These are phyloP conservation scores for Monochamus alternatus DNA, from an alignment of 2,888 invertebrate genomes.

Conservation along the genomic window DNA sequence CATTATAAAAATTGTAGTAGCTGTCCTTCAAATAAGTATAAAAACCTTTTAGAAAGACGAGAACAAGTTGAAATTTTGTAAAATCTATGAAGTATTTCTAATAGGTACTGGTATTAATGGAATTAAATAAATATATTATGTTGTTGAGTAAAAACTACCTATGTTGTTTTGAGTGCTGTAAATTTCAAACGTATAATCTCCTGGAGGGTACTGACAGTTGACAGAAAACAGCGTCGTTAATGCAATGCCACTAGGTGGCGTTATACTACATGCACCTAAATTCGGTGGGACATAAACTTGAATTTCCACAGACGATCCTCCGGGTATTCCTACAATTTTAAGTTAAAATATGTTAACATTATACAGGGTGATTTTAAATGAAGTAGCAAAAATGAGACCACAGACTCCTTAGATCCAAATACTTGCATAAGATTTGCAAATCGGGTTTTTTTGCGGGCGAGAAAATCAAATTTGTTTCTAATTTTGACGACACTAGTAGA, in stretches of 20 bases:
- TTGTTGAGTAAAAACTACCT: conserved; percentile 14
- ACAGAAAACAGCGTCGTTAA: conserved; percentile 40
- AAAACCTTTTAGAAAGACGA: no score
- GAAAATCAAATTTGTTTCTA: no score
- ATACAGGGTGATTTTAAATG: no score
- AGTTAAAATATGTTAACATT: no score
- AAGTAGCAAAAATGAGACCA: no score
- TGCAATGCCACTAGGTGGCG: conserved; percentile 38
- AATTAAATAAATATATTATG: no score
- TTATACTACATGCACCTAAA: conserved; percentile 32
- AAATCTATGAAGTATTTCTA: background rate
- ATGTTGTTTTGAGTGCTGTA: conserved; percentile 33
- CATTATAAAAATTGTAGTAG: background rate
- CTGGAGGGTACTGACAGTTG: conserved; percentile 32
- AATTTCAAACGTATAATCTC: conserved; percentile 41
- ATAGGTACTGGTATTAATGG: background rate
- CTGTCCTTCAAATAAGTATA: no score
- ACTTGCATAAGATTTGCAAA: no score
- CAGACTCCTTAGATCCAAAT: no score
- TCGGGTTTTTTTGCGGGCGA: no score
- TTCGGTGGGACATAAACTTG: conserved; percentile 31
- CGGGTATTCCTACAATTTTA: conserved; percentile 1
- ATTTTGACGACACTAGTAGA: no score
- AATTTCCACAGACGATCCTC: conserved; percentile 30
- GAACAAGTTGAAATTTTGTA: no score